These are phyloP conservation scores for Babyrousa celebensis DNA, from an alignment of 2,797 vertebrate genomes.

Conservation along the genomic window DNA sequence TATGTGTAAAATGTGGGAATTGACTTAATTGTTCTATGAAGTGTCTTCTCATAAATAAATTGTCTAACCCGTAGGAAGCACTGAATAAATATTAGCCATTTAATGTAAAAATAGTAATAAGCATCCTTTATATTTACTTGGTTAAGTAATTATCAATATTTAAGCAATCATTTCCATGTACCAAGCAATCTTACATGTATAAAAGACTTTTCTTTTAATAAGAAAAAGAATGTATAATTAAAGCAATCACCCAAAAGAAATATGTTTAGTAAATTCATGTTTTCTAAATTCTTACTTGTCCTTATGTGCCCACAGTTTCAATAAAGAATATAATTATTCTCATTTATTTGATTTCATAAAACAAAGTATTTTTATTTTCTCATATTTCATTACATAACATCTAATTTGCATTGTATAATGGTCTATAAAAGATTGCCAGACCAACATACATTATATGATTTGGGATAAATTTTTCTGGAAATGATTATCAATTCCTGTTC, in stretches of 20 bases:
- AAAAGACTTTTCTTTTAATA: neutral
- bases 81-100: neutral
- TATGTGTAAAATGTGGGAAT: neutral
- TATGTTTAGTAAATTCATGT: neutral
- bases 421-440: neutral
- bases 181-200: neutral
- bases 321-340: neutral
- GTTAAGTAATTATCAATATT: neutral
- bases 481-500: constrained; percentile 5
- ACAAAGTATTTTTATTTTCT: constrained; percentile 29
- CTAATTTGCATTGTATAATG: constrained; percentile 4
- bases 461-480: neutral
- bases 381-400: neutral
- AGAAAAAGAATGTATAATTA: neutral
- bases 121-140: neutral
- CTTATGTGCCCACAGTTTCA: neutral
- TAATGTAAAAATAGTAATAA: neutral
- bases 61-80: no score
- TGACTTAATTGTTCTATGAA: neutral
- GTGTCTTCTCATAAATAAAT: neutral
- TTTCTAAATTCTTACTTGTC: constrained; percentile 12
- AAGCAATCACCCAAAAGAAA: neutral
- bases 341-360: constrained; percentile 23
- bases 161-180: neutral
- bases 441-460: neutral